These are phyloP conservation scores for Orchestia grillus DNA, from an alignment of 1,140 invertebrate species.

Conservation along the genomic window DNA sequence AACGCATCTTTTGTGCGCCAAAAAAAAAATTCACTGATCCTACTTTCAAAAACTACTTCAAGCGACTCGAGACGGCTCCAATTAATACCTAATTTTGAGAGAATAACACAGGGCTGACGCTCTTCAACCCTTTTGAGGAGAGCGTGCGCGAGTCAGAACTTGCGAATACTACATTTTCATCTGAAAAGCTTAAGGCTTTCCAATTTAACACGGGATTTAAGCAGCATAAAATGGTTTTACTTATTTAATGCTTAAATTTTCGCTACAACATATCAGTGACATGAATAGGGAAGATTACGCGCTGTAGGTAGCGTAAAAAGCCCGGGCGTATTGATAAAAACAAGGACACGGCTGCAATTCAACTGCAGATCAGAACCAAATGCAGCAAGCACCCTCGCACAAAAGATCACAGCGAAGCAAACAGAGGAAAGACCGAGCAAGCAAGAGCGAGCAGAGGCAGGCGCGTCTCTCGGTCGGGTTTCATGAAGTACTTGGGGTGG, in stretches of 20 bases:
- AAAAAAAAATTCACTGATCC: background rate
- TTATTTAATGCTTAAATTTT: background rate
- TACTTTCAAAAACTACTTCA: background rate
- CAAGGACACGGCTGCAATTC: background rate
- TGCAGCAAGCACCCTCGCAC: background rate
- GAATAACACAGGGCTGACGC: background rate
- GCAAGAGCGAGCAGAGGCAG: conserved; percentile 2
- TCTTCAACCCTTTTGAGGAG: too few species aligned
- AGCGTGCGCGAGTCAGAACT: too few species aligned
- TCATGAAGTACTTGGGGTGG: conserved; percentile 40
- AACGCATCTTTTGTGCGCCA: background rate
- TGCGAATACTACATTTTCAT: too few species aligned
- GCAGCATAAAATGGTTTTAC: too few species aligned
- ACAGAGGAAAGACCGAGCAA: background rate
- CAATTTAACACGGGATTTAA: too few species aligned
- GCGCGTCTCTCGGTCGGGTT: conserved; percentile 16
- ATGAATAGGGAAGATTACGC: background rate
- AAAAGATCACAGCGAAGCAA: conserved; percentile 2
- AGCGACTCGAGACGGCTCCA: background rate
- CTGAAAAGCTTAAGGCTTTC: too few species aligned
- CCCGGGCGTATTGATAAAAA: background rate
- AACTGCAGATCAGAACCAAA: background rate
- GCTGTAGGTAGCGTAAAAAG: background rate
- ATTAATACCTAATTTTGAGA: background rate
- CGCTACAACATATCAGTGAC: background rate